A percentile compares a stretch with the other conserved stretches of the same genome.
Conservation (phyloP, 2,113 vertebrate species). For the Catharus minimus region DNA sequence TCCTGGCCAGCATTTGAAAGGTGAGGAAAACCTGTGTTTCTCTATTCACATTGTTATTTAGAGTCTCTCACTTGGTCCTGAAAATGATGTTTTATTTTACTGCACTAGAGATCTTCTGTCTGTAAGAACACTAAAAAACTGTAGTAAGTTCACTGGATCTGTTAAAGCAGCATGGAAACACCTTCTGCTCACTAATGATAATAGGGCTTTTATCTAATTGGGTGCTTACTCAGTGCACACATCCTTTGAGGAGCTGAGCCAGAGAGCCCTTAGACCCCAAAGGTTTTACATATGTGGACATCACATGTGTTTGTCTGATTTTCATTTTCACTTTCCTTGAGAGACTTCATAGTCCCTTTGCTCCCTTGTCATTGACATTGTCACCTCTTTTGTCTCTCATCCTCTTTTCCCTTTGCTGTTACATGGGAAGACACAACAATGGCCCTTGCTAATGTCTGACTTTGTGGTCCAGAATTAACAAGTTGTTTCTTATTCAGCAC, state of each 20-base stretch:
- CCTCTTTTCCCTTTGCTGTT: background rate
- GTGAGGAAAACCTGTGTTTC: slow-evolving; percentile 69
- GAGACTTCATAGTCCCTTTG: background rate
- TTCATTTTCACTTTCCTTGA: background rate
- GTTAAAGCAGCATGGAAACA: background rate
- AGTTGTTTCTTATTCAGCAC: background rate
- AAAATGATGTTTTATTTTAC: background rate
- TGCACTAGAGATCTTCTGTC: background rate
- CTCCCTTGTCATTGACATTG: background rate
- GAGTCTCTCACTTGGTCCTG: background rate
- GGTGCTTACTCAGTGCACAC: background rate
- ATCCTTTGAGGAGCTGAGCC: background rate
- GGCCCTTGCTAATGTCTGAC: background rate
- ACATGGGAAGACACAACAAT: background rate
- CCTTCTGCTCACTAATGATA: background rate
- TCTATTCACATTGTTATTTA: background rate
- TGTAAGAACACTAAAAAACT: background rate
- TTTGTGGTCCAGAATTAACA: background rate
- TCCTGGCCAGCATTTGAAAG: slow-evolving; percentile 98
- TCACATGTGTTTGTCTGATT: background rate
- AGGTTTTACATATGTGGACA: background rate
- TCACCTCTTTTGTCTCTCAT: background rate
- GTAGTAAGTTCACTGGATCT: background rate
- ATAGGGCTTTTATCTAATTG: background rate
- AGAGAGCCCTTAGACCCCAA: background rate